Evolutionary conservation across 2,888 invertebrate species (phyloP).

Genomic region (Mesodorylaimus sp.): DNA sequence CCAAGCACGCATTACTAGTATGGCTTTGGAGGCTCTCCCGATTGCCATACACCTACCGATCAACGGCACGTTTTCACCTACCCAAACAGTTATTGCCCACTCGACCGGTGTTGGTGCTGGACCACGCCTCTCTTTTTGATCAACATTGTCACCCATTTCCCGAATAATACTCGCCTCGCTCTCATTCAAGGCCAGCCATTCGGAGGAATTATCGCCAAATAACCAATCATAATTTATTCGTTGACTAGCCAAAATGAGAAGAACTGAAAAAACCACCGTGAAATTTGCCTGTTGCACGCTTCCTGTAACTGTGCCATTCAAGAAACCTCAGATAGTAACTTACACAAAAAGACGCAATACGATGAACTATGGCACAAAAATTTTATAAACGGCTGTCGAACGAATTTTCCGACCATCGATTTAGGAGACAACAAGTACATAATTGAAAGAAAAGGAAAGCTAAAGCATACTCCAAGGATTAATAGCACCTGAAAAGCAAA

Average conservation of each 20-base stretch:
- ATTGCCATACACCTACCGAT: too few relatives aligned
- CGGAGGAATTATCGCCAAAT: constrained; percentile 9
- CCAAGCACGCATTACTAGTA: too few relatives aligned
- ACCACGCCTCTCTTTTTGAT: constrained; percentile 43
- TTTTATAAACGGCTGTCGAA: constrained; percentile 95
- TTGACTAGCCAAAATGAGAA: constrained; percentile 86
- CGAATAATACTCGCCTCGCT: too few relatives aligned
- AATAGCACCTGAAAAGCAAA: constrained; percentile 43
- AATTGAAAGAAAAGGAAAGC: constrained; percentile 79
- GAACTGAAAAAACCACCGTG: constrained; percentile 43
- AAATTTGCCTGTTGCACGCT: neutral
- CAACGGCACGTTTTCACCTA: too few relatives aligned
- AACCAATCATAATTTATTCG: constrained; percentile 47
- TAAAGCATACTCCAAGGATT: constrained; percentile 70
- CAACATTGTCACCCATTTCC: constrained; percentile 5
- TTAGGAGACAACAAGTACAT: constrained; percentile 83
- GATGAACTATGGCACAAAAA: constrained; percentile 96
- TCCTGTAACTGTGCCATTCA: neutral
- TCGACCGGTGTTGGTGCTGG: constrained; percentile 80
- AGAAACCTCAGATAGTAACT: constrained; percentile 39
- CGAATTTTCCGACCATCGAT: constrained; percentile 67
- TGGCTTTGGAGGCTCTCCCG: too few relatives aligned
- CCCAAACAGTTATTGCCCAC: constrained; percentile 73
- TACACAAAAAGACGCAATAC: constrained; percentile 88
- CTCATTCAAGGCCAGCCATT: neutral